Percentiles rank a stretch among this genome's conserved stretches.
phyloP scores from a whole-genome alignment of 2,888 invertebrate species.

The Limnephilus rhombicus region DNA sequence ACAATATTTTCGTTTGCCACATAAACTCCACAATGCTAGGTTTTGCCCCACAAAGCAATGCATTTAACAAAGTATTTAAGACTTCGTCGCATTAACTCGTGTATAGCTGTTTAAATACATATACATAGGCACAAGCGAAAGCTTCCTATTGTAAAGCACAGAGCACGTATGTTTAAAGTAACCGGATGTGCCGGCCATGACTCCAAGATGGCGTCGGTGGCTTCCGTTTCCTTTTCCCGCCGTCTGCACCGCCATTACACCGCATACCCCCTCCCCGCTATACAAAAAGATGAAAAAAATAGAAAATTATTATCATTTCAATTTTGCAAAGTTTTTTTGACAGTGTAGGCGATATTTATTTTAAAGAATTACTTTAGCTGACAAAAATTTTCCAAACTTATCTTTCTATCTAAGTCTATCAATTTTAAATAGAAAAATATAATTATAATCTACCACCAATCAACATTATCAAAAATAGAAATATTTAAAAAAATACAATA shows the following conservation, averaged over 20 bases:
- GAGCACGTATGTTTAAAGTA: conserved; percentile 64
- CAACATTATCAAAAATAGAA: no score
- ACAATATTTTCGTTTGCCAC: not conserved
- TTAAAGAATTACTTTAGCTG: not conserved
- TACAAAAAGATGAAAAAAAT: not conserved
- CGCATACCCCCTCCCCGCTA: conserved; percentile 44
- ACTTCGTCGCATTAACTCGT: not conserved
- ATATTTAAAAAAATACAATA: no score
- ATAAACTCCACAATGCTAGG: not conserved
- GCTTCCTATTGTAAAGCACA: conserved; percentile 33
- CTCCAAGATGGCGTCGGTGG: conserved; percentile 65
- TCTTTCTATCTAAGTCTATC: no score
- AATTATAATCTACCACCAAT: no score
- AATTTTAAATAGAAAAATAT: no score
- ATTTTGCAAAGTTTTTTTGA: not conserved
- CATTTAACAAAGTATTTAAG: not conserved
- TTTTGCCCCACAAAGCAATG: not conserved
- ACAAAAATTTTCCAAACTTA: no score
- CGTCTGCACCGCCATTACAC: conserved; percentile 56
- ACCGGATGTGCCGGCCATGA: conserved; percentile 62
- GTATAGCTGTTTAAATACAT: not conserved
- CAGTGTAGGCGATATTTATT: not conserved
- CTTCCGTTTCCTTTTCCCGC: conserved; percentile 64
- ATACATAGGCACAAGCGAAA: not conserved
- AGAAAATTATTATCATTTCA: not conserved